These are phyloP conservation scores for Limenitis arthemis DNA, from an alignment of 2,888 invertebrate genomes.

Conservation along the genomic window DNA sequence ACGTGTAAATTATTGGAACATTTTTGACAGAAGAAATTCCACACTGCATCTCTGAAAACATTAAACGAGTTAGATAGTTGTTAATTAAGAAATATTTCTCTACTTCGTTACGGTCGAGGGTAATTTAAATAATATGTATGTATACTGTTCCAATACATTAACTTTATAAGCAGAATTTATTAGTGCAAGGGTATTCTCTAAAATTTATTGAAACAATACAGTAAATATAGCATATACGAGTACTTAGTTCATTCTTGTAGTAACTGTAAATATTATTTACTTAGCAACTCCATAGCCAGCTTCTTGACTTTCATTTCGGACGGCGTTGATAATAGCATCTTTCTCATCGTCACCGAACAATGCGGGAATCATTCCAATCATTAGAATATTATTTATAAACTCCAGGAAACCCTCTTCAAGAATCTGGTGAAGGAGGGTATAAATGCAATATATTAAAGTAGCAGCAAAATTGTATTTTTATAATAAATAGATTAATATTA, in stretches of 20 bases:
- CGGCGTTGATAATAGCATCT: conserved; percentile 80
- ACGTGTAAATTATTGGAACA: conserved; percentile 90
- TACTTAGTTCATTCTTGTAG: no score
- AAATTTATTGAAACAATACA: no score
- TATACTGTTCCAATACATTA: no score
- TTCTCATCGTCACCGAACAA: conserved; percentile 92
- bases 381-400: conserved; percentile 92
- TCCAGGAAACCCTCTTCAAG: conserved; percentile 89
- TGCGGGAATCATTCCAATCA: conserved; percentile 90
- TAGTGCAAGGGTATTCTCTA: no score
- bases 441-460: not conserved
- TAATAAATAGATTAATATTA: no score
- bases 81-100: no score
- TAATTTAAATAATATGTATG: no score
- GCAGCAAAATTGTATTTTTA: not conserved
- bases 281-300: conserved; percentile 83
- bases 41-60: conserved; percentile 80
- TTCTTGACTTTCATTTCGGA: conserved; percentile 78
- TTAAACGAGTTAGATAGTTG: no score
- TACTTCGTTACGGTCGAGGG: no score
- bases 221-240: no score
- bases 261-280: conserved; percentile 41
- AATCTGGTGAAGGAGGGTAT: conserved; percentile 49
- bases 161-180: no score
- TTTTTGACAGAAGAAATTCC: conserved; percentile 85